Evolutionary conservation across 1,140 invertebrate genomes (phyloP), one percentile per base, ranked within the genome.

Genomic region (Pemphigus obesinymphae): DNA sequence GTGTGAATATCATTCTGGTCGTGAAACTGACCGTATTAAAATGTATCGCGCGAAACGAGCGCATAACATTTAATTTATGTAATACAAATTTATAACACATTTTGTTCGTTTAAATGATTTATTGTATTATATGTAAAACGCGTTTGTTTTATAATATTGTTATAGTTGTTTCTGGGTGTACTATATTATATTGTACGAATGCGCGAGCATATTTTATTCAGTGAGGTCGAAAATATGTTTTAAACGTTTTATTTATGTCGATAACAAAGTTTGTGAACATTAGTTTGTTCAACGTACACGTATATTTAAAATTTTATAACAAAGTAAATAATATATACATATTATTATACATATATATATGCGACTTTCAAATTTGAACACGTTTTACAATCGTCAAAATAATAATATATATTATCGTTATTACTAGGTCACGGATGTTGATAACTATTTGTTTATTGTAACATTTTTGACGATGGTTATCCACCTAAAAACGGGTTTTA

Each of bases 101-200:
- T 34, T 6, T 70, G 29, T 73, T 17, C 45, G 70, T 50, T 72
- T 31, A 73, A 73, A 73, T 50, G 26, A 73, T 73, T 73, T 73
- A 73, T 50, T 17, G n/a, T n/a, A n/a, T n/a, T n/a, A n/a, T n/a
- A n/a, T 17, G 15, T 31, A 31, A n/a, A 73, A 73, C 8, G 23
- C n/a, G 37, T 70, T 26, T 15, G 37, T 70, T 73, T 31, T 13
- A n/a, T n/a, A n/a, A n/a, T n/a, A n/a, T n/a, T n/a, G n/a, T n/a
- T 48, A 50, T 50, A 20, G 43, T 73, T 31, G 23, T 70, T 73
- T 31, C 50, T 3, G 31, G 20, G 45, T 23, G 5, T 26, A 13
- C 1, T 2, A 43, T 31, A 61, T 61, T 31, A 31, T n/a, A 34
- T n/a, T 34, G 8, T 55, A 20, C n/a, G n/a, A 55, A 23, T n/a